Evolutionary conservation across 2,797 vertebrate species (phyloP).

Genomic region (Synanceia verrucosa): DNA sequence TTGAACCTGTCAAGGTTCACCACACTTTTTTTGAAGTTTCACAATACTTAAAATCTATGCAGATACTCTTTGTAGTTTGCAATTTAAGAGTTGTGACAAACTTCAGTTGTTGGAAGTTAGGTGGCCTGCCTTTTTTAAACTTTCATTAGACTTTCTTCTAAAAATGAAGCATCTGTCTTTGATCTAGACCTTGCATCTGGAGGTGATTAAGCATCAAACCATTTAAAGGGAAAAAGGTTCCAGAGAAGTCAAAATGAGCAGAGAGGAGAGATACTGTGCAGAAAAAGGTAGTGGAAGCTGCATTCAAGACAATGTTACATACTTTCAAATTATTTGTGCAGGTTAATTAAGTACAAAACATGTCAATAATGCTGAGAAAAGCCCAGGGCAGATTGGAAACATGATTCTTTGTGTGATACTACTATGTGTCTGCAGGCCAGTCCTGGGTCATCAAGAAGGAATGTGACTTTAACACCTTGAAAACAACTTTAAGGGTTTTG

Average conservation of each 20-base stretch:
- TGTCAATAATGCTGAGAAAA: constrained; percentile 4
- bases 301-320: constrained; percentile 12
- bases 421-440: constrained; percentile 13
- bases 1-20: neutral
- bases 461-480: constrained; percentile 41
- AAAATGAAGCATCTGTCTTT: constrained; percentile 74
- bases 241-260: constrained; percentile 62
- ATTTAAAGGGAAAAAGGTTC: constrained; percentile 68
- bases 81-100: constrained; percentile 51
- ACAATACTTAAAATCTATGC: constrained; percentile 3
- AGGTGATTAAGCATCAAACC: constrained; percentile 76
- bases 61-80: constrained; percentile 50
- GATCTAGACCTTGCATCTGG: constrained; percentile 80
- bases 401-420: neutral
- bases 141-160: constrained; percentile 63
- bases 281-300: constrained; percentile 10
- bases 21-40: constrained; percentile 8
- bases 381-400: too few species aligned
- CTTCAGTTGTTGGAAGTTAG: constrained; percentile 50
- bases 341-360: neutral
- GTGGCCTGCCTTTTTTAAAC: constrained; percentile 32
- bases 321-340: constrained; percentile 13
- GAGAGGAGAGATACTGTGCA: constrained; percentile 49
- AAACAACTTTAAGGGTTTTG: constrained; percentile 36
- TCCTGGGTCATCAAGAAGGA: constrained; percentile 20